phyloP scores from a whole-genome alignment of 2,113 vertebrate genomes.

The Alectura lathami region DNA sequence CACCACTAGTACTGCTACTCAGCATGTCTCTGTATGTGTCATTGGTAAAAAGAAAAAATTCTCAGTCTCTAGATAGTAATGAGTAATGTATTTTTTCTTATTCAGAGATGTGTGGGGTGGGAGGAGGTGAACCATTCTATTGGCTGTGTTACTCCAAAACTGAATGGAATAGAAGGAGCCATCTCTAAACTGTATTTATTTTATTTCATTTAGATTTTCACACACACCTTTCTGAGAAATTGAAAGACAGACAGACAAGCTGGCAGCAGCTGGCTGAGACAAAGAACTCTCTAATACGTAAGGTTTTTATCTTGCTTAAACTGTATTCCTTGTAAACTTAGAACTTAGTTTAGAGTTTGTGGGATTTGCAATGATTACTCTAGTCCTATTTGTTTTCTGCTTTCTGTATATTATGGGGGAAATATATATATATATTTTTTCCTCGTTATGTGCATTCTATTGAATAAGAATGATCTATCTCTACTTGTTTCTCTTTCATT shows the following conservation, averaged over 20 bases:
- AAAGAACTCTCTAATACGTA: conserved; percentile 79
- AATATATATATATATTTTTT: neutral
- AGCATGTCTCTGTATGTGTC: neutral
- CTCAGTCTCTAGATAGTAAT: neutral
- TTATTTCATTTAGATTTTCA: conserved; percentile 78
- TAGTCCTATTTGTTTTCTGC: neutral
- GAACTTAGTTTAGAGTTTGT: conserved; percentile 24
- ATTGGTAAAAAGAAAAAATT: neutral
- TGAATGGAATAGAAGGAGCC: conserved; percentile 14
- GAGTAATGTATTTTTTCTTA: neutral
- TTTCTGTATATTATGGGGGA: neutral
- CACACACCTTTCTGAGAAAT: conserved; percentile 78
- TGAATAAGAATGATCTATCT: neutral
- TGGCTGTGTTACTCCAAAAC: neutral
- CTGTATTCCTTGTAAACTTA: conserved; percentile 36
- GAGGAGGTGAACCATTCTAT: neutral
- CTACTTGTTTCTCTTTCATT: neutral
- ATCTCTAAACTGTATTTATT: conserved; percentile 72
- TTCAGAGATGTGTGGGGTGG: neutral
- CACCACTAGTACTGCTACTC: neutral
- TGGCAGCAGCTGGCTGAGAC: conserved; percentile 78
- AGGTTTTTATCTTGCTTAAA: conserved; percentile 73
- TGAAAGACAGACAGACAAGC: conserved; percentile 78
- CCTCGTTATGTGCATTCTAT: neutral
- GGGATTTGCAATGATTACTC: neutral